Conservation (phyloP, 1,140 invertebrate species). For the Psilanteris sp. region DNA sequence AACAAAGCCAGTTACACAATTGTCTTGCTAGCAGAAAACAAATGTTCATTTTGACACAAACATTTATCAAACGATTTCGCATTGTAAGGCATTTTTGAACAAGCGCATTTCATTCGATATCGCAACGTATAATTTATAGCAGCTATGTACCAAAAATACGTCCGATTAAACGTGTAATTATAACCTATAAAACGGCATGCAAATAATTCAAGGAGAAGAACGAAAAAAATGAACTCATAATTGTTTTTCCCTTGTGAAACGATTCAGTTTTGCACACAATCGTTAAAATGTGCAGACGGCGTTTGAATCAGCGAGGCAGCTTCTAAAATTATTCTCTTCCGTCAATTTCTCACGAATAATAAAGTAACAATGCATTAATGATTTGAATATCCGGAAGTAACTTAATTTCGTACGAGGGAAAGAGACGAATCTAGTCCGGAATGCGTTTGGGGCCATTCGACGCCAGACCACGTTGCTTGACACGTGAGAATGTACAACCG, state of each 20-base stretch:
- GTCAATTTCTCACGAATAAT: conserved; percentile 65
- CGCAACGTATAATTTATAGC: conserved; percentile 2
- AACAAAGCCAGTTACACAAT: too few species aligned
- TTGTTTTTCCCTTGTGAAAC: conserved; percentile 60
- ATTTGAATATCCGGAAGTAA: conserved; percentile 64
- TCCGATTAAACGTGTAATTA: conserved; percentile 54
- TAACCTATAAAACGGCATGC: conserved; percentile 39
- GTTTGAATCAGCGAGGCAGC: conserved; percentile 49
- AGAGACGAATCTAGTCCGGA: conserved; percentile 60
- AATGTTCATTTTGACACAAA: too few species aligned
- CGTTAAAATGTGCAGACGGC: conserved; percentile 52
- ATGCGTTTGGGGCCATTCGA: conserved; percentile 52
- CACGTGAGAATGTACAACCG: conserved; percentile 65
- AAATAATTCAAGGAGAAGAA: conserved; percentile 51
- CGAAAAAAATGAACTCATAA: conserved; percentile 42
- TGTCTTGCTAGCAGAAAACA: too few species aligned
- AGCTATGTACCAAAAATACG: conserved; percentile 22
- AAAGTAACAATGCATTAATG: conserved; percentile 63
- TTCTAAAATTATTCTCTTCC: conserved; percentile 64
- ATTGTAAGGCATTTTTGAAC: too few species aligned
- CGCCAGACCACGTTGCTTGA: conserved; percentile 63
- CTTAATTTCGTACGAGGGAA: conserved; percentile 61
- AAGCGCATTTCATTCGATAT: neutral
- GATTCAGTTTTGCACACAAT: conserved; percentile 63
- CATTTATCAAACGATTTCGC: neutral